Base-by-base conservation (phyloP, 2,888 invertebrate species). In the Papilio elwesi region DNA sequence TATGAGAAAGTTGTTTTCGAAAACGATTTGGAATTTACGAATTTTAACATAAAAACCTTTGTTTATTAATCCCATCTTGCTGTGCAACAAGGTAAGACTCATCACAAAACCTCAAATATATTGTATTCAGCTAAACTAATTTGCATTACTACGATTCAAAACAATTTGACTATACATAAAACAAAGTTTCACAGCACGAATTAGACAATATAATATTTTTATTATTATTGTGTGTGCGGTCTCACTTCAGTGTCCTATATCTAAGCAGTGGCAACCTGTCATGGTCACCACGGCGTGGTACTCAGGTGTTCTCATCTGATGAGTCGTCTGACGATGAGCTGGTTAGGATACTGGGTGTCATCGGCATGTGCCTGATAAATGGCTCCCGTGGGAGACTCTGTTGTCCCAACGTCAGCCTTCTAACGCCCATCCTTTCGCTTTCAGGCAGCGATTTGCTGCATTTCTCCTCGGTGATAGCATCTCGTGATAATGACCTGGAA, bases 381-480 rank as follows among this genome's bases (percentile, higher is more conserved):
- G 94, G 96, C 75, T 95, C 94, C 76, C 95, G 94, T 38, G 95
- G 95, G 15, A 94, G 94, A 79, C 94, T 91, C 80, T 94, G 94
- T 65, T 95, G 95, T 57, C 95, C 90, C 52, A 95, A 83, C 0
- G 95, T 94, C 13, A 92, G 87, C 15, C 95, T 91, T 6, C 95
- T 89, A 0, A 94, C 84, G 53, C 92, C 90, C 90, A 93, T 89
- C 57, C 92, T 83, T 76, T 92, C 95, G 79, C 95, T 95, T 79
- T 95, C 95, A 66, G 95, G 95, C 77, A 95, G 85, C 63, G 95
- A 95, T 87, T 95, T 95, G 85, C 95, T 91, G 81, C 94, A 94
- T 84, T 95, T 95, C 84, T 96, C 96, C 90, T 97, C 96, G 71
- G 96, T 96, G 81, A 96, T 96, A 75, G 95, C 95, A 86, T 96